A percentile compares a stretch with the other conserved stretches of the same genome.
phyloP scores from a whole-genome alignment of 2,113 vertebrate genomes.

The Hemibagrus wyckioides region DNA sequence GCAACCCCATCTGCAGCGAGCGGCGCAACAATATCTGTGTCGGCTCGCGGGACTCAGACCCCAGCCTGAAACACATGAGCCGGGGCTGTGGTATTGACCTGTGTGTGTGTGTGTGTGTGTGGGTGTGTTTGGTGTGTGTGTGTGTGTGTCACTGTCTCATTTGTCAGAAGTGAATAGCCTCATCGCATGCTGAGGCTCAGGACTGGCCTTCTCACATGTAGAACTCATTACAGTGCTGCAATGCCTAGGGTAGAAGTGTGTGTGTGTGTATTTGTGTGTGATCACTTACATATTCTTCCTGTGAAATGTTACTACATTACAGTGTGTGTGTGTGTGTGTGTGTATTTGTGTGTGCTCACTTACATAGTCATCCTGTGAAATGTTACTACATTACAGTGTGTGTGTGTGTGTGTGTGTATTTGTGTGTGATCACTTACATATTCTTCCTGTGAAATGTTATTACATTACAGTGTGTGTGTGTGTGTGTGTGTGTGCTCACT shows the following conservation, averaged over 20 bases:
- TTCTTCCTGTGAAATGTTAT: neutral
- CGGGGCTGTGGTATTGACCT: slow-evolving; percentile 22
- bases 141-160: slow-evolving; percentile 15
- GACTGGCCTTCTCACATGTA: slow-evolving; percentile 15
- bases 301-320: neutral
- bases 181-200: neutral
- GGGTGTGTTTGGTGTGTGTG: slow-evolving; percentile 11
- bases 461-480: neutral
- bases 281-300: neutral
- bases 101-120: slow-evolving; percentile 22
- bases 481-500: neutral
- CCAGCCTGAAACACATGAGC: neutral
- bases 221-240: slow-evolving; percentile 25
- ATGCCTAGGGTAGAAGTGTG: neutral
- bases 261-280: neutral
- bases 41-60: slow-evolving; percentile 1
- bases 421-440: neutral
- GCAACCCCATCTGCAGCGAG: slow-evolving; percentile 8
- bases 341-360: neutral
- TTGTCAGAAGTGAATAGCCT: slow-evolving; percentile 27
- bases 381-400: neutral
- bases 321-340: neutral
- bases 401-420: neutral
- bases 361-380: neutral
- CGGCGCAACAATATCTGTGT: slow-evolving; percentile 7